phyloP scores from a whole-genome alignment of 2,888 invertebrate genomes.

The Orthosia gothica region DNA sequence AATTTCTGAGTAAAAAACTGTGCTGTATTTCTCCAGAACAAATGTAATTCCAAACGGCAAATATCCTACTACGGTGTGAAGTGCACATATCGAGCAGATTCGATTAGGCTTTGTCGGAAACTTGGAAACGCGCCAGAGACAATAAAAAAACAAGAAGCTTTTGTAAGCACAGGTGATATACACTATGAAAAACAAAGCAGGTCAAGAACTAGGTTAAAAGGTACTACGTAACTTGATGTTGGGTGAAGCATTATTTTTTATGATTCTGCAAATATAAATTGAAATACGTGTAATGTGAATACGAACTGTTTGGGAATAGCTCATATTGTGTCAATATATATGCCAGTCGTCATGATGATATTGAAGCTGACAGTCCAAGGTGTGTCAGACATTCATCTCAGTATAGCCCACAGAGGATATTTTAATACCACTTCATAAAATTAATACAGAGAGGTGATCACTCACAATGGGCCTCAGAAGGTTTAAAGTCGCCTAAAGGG shows the following conservation, averaged over 20 bases:
- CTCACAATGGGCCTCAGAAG: too few species aligned
- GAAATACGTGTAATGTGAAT: not conserved
- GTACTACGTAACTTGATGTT: not conserved
- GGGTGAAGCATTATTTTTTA: not conserved
- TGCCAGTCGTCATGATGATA: not conserved
- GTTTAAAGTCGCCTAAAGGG: too few species aligned
- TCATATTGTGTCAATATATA: not conserved
- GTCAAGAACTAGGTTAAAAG: slow-evolving; percentile 4
- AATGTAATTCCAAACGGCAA: slow-evolving; percentile 67
- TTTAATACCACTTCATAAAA: not conserved
- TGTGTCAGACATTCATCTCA: not conserved
- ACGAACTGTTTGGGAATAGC: not conserved
- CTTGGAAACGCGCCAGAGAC: slow-evolving; percentile 60
- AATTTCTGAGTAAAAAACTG: slow-evolving; percentile 34
- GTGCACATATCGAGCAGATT: slow-evolving; percentile 64
- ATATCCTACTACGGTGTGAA: slow-evolving; percentile 60
- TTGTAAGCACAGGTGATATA: slow-evolving; percentile 58
- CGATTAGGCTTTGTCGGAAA: slow-evolving; percentile 65
- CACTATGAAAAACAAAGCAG: slow-evolving; percentile 45
- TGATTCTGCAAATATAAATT: not conserved
- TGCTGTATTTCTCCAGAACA: slow-evolving; percentile 48
- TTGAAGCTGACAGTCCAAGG: not conserved
- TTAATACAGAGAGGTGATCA: too few species aligned
- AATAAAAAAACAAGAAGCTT: slow-evolving; percentile 54
- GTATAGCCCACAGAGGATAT: not conserved